These are phyloP conservation scores for Labeo rohita DNA, from an alignment of 2,113 vertebrate genomes.

Conservation along the genomic window DNA sequence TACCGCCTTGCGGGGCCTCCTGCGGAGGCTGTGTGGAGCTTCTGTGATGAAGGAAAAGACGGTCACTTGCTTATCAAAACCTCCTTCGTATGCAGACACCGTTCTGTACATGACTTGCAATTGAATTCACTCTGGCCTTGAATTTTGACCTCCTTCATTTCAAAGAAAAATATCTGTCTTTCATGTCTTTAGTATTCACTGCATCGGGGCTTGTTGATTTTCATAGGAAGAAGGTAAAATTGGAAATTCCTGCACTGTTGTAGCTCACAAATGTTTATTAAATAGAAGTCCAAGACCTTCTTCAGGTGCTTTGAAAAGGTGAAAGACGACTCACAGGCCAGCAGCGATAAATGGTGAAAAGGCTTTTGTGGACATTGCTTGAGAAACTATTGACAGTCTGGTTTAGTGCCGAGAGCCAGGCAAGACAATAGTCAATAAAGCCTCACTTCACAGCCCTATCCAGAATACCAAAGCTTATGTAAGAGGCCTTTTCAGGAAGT, in stretches of 20 bases:
- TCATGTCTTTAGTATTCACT: neutral
- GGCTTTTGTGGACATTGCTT: constrained; percentile 1
- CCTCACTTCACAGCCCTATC: neutral
- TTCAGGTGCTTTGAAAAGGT: neutral
- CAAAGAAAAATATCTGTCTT: constrained; percentile 4
- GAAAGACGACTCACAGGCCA: neutral
- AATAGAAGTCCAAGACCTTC: constrained; percentile 10
- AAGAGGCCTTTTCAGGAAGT: neutral
- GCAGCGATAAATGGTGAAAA: neutral
- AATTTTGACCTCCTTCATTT: constrained; percentile 9
- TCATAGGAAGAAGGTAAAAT: neutral
- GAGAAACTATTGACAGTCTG: constrained; percentile 7
- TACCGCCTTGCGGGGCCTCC: neutral
- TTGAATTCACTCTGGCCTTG: constrained; percentile 9
- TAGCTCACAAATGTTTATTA: constrained; percentile 17
- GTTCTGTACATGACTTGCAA: neutral
- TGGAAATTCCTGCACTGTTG: neutral
- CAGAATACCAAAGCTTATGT: neutral
- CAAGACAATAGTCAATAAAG: constrained; percentile 3
- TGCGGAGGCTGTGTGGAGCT: neutral
- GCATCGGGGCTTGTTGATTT: neutral
- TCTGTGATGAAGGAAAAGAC: constrained; percentile 7
- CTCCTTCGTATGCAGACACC: neutral
- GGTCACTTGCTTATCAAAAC: constrained; percentile 28
- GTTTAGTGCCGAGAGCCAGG: constrained; percentile 6